Base-by-base conservation (phyloP, 1,140 invertebrate species). In the Bombus haemorrhoidalis region DNA sequence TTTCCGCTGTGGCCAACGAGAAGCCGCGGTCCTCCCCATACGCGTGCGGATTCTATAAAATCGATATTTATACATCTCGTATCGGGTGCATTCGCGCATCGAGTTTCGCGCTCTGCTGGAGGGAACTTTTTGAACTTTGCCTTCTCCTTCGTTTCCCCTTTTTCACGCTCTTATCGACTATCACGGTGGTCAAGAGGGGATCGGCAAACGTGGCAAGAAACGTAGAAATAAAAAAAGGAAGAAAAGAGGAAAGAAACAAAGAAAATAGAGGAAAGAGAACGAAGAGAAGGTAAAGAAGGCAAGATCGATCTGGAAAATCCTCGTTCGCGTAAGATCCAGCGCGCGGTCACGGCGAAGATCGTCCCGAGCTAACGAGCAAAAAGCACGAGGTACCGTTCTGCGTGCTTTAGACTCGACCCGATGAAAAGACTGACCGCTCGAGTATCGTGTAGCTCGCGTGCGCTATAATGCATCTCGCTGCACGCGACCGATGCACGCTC, bases 321-420 rank as follows among this genome's bases (percentile, higher is more conserved):
- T 53, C 69, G 57, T 41, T 34, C 47, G 25, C 59, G 79, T 73
- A 66, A 81, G 84, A 81, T 81, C 32, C 28, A 68, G 12, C 59
- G 18, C 25, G n/a, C 28, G 9, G 41, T 28, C 9, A 6, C 34
- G 53, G 18, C 22, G 71, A 85, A 59, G 84, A 81, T 81, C 84
- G 79, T 81, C 77, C 66, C 28, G 57, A 78, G 78, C 71, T 85
- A 85, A 85, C 84, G 84, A 85, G 84, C 84, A 85, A 85, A 85
- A 85, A 85, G 84, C 79, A 81, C 84, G 84, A 74, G 84, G 59
- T 85, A 85, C 84, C 84, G 84, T 85, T 85, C 84, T 75, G 79
- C 78, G 79, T 81, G 84, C 84, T 85, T 81, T 81, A 74, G 79
- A 68, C 78, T 75, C 43, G 62, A 37, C 79, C 57, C 79, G 59